Conservation (phyloP, 2,113 vertebrate species). For the Psephotus haematonotus region DNA sequence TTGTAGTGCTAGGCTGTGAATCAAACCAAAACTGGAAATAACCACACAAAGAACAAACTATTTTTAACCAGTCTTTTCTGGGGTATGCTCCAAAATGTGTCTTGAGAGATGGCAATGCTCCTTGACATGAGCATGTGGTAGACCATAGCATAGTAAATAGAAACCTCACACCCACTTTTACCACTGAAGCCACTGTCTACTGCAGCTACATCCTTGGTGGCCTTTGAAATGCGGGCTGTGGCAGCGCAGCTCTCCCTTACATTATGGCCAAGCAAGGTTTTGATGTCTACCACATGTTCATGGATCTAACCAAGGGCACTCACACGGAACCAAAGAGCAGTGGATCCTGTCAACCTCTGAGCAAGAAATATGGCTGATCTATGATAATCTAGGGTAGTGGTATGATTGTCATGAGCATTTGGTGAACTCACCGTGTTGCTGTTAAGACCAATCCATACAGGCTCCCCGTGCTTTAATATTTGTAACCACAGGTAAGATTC, state of each 20-base stretch:
- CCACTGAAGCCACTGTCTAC: background rate
- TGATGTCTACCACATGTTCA: background rate
- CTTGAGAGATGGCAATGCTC: background rate
- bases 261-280: background rate
- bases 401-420: background rate
- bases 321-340: background rate
- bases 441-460: conserved; percentile 88
- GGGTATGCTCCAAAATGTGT: background rate
- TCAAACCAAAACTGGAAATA: background rate
- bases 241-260: background rate
- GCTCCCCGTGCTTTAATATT: conserved; percentile 69
- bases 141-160: background rate
- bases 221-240: background rate
- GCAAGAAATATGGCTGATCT: background rate
- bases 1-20: background rate
- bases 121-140: background rate
- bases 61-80: background rate
- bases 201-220: background rate
- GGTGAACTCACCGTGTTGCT: conserved; percentile 78
- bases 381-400: no score
- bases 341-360: background rate
- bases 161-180: background rate
- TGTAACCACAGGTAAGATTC: conserved; percentile 77
- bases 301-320: background rate
- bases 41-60: background rate